Base-by-base conservation (phyloP, 2,888 invertebrate species). In the Diaphora mendica region DNA sequence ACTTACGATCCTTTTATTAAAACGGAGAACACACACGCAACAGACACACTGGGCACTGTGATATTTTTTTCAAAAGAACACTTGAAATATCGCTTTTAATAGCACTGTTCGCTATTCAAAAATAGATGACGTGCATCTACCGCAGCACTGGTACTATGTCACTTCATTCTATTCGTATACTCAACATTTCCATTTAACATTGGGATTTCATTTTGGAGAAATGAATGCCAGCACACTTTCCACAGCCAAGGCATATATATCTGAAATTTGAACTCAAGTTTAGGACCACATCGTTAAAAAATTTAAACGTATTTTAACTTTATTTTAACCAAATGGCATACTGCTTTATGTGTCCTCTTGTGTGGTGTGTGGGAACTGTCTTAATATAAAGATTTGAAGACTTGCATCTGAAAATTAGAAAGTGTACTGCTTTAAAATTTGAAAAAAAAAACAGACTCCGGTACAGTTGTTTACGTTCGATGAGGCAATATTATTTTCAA, bases 141-240 rank as follows among this genome's bases (percentile, higher is more conserved):
- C 4, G 35, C 64, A 35, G 33, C 4, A 65, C 64, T 39, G 64
- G 20, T 35, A 33, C 20, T 64, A 39, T 39, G 39, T 64, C 17
- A 64, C 13, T 48, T 39, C 64, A 59, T 70, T 39, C 33, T 26
- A 65, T 42, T 62, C 20, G 39, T 65, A 65, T 66, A 66, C 13
- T 59, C 59, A 23, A 73, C n/a, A 42, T 69, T 64, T 35, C 35
- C 35, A 64, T 23, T 35, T n/a, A 64, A 64, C 64, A 64, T 33
- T 59, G 59, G 13, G 4, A 26, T 30, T 59, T 59, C 26, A 30
- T 26, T 59, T 59, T 30, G 15, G 15, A 62, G 30, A 15, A 62
- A 62, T 62, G 2, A 30, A 62, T 30, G 17, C 17, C 62, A 30
- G 26, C 30, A 30, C 11, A 26, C 26, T 26, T 59, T 26, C 26